Evolutionary conservation across 2,888 invertebrate species (phyloP).

Genomic region (Macaria notata): DNA sequence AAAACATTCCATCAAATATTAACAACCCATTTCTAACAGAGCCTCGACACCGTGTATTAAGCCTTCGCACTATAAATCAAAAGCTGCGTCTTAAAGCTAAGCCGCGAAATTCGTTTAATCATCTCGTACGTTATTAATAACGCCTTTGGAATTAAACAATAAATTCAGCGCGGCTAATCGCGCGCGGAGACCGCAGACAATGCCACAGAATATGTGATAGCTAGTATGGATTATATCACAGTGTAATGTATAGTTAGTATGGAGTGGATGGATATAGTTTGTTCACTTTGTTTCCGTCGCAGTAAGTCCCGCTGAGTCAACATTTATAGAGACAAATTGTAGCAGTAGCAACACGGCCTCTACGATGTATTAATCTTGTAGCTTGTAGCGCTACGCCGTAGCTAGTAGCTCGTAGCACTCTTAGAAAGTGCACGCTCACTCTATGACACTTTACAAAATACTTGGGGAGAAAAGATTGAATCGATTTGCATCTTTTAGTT

Average conservation of each 20-base stretch:
- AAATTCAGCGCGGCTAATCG: constrained; percentile 79
- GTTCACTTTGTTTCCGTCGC: constrained; percentile 5
- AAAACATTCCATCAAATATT: constrained; percentile 23
- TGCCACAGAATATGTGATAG: constrained; percentile 39
- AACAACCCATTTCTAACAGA: constrained; percentile 23
- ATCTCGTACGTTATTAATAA: constrained; percentile 78
- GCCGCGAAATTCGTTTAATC: constrained; percentile 78
- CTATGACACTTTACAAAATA: constrained; percentile 36
- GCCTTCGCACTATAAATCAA: constrained; percentile 69
- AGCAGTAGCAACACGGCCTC: constrained; percentile 73
- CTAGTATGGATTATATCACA: not conserved
- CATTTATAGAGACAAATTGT: constrained; percentile 83
- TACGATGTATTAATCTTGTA: constrained; percentile 78
- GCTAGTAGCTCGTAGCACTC: constrained; percentile 27
- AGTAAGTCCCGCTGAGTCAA: constrained; percentile 71
- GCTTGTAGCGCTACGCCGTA: constrained; percentile 46
- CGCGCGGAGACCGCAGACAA: constrained; percentile 69
- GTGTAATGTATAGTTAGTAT: constrained; percentile 8
- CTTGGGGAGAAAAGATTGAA: constrained; percentile 1
- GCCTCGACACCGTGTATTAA: constrained; percentile 60
- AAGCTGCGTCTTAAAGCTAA: constrained; percentile 63
- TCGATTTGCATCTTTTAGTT: constrained; percentile 1
- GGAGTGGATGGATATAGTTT: constrained; percentile 1
- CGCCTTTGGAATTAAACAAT: constrained; percentile 81
- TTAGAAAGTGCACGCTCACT: constrained; percentile 45